Conservation (phyloP, 2,113 vertebrate genomes). For the Sander lucioperca region DNA sequence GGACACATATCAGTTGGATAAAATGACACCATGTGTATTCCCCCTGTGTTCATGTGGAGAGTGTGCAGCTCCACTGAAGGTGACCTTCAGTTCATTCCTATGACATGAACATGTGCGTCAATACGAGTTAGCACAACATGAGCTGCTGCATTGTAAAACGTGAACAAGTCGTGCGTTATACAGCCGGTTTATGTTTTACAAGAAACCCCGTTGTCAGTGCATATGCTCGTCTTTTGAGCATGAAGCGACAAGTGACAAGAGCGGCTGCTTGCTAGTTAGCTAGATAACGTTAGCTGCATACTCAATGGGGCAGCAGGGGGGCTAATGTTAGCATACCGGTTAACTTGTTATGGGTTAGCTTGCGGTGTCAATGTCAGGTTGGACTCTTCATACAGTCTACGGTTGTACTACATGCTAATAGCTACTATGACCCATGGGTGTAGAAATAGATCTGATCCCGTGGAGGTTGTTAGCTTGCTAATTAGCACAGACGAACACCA, state of each 20-base stretch:
- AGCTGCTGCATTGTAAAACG: too few species aligned
- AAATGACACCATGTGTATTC: accelerated
- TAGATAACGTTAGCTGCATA: neutral
- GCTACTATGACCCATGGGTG: neutral
- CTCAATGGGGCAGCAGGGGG: neutral
- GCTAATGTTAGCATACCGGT: slow-evolving; percentile 56
- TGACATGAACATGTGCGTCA: slow-evolving; percentile 76
- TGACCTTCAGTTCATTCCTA: slow-evolving; percentile 86
- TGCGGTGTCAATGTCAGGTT: neutral
- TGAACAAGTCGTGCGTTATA: neutral
- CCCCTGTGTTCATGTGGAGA: slow-evolving; percentile 41
- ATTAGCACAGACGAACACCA: neutral
- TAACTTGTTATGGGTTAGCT: slow-evolving; percentile 46
- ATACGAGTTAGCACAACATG: neutral
- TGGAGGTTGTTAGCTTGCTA: neutral
- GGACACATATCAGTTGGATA: accelerated
- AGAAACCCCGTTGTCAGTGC: neutral
- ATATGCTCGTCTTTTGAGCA: accelerated
- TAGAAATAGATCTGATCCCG: accelerated
- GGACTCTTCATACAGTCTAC: neutral
- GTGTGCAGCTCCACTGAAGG: slow-evolving; percentile 85
- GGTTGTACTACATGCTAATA: neutral
- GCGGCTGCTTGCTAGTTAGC: slow-evolving; percentile 38
- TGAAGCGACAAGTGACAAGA: neutral
- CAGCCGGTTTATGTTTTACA: accelerated